These are phyloP conservation scores for Macheiramphus alcinus DNA, from an alignment of 2,113 vertebrate genomes.

Conservation along the genomic window DNA sequence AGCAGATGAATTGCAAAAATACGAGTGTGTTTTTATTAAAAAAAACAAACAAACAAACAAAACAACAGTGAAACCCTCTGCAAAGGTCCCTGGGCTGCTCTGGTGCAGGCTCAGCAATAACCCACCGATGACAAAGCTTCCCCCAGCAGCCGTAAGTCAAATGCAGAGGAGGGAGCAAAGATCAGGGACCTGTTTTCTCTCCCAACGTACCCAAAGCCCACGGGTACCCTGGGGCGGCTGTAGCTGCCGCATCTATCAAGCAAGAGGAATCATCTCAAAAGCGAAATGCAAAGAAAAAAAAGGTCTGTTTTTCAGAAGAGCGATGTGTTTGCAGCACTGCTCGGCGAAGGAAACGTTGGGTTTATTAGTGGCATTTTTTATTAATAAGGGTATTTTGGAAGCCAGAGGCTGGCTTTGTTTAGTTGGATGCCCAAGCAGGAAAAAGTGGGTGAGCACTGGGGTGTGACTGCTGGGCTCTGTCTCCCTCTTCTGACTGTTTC, in stretches of 20 bases:
- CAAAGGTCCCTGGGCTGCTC: not conserved
- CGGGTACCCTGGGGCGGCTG: fast-evolving
- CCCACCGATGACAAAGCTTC: not conserved
- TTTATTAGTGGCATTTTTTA: fast-evolving
- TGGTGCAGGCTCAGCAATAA: not conserved
- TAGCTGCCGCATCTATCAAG: not conserved
- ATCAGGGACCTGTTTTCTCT: not conserved
- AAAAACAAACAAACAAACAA: not conserved
- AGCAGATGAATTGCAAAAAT: not conserved
- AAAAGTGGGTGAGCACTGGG: too few species aligned
- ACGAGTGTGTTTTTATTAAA: not conserved
- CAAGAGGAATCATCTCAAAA: not conserved
- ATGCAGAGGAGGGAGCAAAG: fast-evolving
- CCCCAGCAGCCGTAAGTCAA: not conserved
- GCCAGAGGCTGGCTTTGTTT: fast-evolving
- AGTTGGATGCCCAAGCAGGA: too few species aligned
- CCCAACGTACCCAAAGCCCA: fast-evolving
- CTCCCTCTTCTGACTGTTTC: conserved; percentile 24
- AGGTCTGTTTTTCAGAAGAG: fast-evolving
- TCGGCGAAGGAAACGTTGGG: fast-evolving
- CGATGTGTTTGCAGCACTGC: fast-evolving
- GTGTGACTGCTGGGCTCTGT: not conserved
- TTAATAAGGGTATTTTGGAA: not conserved
- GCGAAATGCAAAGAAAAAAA: fast-evolving
- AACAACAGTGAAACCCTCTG: not conserved